Conservation (phyloP, 2,888 invertebrate genomes). For the Cyaniris semiargus region DNA sequence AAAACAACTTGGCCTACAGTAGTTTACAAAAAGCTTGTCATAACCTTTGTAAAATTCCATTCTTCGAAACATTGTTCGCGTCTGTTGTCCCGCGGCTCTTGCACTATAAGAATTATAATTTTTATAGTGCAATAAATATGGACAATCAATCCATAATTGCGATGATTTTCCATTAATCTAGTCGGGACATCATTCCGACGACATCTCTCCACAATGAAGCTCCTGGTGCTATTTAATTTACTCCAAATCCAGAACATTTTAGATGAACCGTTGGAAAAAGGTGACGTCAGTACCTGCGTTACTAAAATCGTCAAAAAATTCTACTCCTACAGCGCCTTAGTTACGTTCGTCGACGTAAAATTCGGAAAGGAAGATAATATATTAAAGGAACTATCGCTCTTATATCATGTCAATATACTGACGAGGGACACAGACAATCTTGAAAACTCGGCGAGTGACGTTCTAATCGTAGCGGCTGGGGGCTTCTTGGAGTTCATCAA, state of each 20-base stretch:
- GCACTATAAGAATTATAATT: neutral
- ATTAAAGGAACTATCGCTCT: constrained; percentile 36
- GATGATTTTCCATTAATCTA: neutral
- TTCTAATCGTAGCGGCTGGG: constrained; percentile 48
- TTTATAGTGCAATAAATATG: too few species aligned
- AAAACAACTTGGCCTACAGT: neutral
- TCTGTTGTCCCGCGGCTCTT: neutral
- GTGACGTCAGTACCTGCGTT: constrained; percentile 30
- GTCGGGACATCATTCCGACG: constrained; percentile 1
- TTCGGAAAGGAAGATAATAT: constrained; percentile 35
- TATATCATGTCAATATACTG: constrained; percentile 20
- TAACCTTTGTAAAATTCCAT: neutral
- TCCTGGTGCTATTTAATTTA: neutral
- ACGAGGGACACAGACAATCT: constrained; percentile 23
- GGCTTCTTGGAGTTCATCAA: constrained; percentile 42
- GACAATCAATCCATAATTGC: constrained; percentile 1
- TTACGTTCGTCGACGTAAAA: constrained; percentile 41
- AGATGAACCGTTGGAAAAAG: neutral
- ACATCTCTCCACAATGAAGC: neutral
- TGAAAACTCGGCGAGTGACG: constrained; percentile 36
- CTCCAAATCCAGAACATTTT: neutral
- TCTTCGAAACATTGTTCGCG: neutral
- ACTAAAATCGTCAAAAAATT: constrained; percentile 34
- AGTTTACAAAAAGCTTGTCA: neutral
- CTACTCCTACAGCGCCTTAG: constrained; percentile 31